Evolutionary conservation across 1,140 invertebrate genomes (phyloP).

Genomic region (Pentalonia nigronervosa): DNA sequence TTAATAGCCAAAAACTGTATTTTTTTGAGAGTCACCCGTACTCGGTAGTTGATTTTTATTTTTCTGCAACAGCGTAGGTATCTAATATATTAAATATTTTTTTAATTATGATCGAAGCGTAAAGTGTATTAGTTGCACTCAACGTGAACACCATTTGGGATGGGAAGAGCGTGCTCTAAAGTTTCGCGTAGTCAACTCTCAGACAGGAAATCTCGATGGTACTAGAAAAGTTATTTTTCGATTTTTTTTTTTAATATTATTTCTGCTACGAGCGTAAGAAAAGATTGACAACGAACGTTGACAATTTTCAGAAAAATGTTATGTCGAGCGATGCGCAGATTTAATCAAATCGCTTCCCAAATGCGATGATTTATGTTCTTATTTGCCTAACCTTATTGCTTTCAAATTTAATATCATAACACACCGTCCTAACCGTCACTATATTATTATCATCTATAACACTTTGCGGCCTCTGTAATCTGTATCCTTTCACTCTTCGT

Average conservation of each 20-base stretch:
- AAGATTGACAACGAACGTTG: background rate
- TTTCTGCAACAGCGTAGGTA: background rate
- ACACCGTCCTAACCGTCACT: background rate
- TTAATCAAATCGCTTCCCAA: background rate
- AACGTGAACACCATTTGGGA: background rate
- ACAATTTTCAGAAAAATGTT: background rate
- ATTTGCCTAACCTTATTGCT: background rate
- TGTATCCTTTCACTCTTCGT: background rate
- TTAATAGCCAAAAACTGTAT: too few relatives aligned
- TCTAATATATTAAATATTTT: background rate
- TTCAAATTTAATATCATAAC: conserved; percentile 1
- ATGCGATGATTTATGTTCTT: background rate
- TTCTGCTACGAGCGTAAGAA: background rate
- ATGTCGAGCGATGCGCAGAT: background rate
- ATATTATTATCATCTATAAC: background rate
- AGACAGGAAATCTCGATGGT: background rate
- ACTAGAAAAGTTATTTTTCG: background rate
- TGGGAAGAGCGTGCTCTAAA: background rate
- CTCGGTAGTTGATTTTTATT: background rate
- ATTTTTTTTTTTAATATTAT: background rate
- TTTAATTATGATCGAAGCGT: background rate
- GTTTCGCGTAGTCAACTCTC: background rate
- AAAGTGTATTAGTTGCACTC: background rate
- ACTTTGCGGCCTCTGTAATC: background rate
- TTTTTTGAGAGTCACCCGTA: background rate